Base-by-base conservation (phyloP, 2,797 vertebrate species). In the Cirrhinus mrigala region DNA sequence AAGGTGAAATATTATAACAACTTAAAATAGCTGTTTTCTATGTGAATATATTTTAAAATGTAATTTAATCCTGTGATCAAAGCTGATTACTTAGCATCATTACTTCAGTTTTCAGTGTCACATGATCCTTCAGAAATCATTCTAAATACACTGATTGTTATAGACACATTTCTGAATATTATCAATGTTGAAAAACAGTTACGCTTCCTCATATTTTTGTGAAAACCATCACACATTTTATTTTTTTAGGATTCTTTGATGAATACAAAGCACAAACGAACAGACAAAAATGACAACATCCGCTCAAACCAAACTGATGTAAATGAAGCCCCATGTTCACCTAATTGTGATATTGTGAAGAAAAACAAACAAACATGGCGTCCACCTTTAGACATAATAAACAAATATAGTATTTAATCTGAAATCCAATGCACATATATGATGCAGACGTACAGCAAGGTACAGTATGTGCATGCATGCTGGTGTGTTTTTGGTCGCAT, bases 381-480 rank as follows among this genome's bases (percentile, higher is more conserved):
- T 33, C 3, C 2, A 4, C 27, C 60, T 62, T 27, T 33, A 37
- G 1, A 37, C 33, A 8, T 18, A 20, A 4, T 40, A 9, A 20
- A 3, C 16, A 64, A 11, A 69, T 37, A n/a, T 71, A 40, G 20
- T 18, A 69, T 68, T 52, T 52, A 33, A 54, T 56, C 2, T 37
- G 0, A 40, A 40, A 22, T 40, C 12, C 29, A 24, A 52, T 16
- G n/a, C 24, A 22, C 48, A 33, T 27, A 18, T 29, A 52, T 15
- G 74, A 56, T 40, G 52, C 14, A 58, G 33, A 40, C 8, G 7
- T 77, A 40, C 33, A 40, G 75, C 56, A n/a, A 1, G 2, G 29
- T 77, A 56, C 71, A 75, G 73, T 54, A 75, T n/a, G n/a, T n/a
- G n/a, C n/a, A n/a, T 27, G 50, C 27, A 75, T 20, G 60, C 46